Conservation (phyloP, 2,113 vertebrate species). For the Tenebrosternarchus preto region DNA sequence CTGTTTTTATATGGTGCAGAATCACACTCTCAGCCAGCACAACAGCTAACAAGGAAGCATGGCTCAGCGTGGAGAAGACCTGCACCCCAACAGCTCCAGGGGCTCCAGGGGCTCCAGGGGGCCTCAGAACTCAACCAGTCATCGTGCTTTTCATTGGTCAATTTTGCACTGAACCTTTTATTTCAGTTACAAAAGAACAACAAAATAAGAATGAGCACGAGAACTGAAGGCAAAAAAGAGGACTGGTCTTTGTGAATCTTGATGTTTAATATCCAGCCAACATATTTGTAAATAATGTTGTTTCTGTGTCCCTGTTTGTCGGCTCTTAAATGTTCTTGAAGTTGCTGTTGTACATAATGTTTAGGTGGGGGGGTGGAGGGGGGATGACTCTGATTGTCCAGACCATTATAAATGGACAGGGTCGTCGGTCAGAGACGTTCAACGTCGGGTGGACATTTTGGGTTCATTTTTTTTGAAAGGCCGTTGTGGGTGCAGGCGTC, state of each 20-base stretch:
- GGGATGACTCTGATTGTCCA: slow-evolving; percentile 12
- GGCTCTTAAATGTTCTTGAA: slow-evolving; percentile 92
- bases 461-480: not conserved
- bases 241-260: slow-evolving; percentile 80
- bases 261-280: slow-evolving; percentile 80
- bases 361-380: slow-evolving; percentile 56
- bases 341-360: slow-evolving; percentile 76
- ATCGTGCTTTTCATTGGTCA: slow-evolving; percentile 78
- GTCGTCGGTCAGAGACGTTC: slow-evolving; percentile 17
- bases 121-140: slow-evolving; percentile 59
- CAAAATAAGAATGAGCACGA: slow-evolving; percentile 68
- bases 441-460: not conserved
- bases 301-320: slow-evolving; percentile 89
- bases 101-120: slow-evolving; percentile 57
- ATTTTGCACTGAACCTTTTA: slow-evolving; percentile 85
- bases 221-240: slow-evolving; percentile 36
- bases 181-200: slow-evolving; percentile 81
- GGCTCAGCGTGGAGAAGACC: slow-evolving; percentile 72
- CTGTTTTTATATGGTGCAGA: slow-evolving; percentile 78
- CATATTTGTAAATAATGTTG: slow-evolving; percentile 96
- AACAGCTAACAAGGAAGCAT: slow-evolving; percentile 90
- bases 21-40: slow-evolving; percentile 98
- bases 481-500: not conserved
- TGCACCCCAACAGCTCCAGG: slow-evolving; percentile 36
- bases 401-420: slow-evolving; percentile 5